Conservation (phyloP, 2,797 vertebrate genomes). For the Meda fulgida region DNA sequence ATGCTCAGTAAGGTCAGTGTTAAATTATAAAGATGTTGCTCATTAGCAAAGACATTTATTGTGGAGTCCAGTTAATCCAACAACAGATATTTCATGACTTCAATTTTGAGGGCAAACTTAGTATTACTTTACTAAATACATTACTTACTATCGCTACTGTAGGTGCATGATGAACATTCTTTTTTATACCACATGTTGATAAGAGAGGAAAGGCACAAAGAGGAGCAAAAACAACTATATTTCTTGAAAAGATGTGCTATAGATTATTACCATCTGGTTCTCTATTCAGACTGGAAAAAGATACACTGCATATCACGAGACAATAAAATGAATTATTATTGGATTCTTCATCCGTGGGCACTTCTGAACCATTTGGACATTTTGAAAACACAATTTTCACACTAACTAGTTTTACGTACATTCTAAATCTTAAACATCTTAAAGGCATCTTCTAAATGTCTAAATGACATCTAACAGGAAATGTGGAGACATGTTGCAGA, state of each 20-base stretch:
- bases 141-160: too few relatives aligned
- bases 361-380: neutral
- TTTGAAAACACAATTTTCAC: neutral
- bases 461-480: too few relatives aligned
- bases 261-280: slow-evolving; percentile 13
- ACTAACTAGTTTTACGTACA: too few relatives aligned
- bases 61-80: neutral
- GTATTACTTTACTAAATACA: neutral
- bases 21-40: neutral
- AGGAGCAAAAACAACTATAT: neutral
- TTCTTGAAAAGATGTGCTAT: neutral
- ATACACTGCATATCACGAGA: neutral
- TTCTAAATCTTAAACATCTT: too few relatives aligned
- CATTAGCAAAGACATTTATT: neutral
- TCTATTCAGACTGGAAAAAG: neutral
- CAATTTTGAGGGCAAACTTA: neutral
- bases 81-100: neutral
- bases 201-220: neutral
- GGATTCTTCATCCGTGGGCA: neutral
- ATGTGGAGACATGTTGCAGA: too few relatives aligned
- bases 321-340: neutral
- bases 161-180: neutral
- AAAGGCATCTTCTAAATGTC: too few relatives aligned
- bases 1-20: neutral
- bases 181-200: neutral